Conservation (phyloP, 2,888 invertebrate species). For the Dynastes hyllus region DNA sequence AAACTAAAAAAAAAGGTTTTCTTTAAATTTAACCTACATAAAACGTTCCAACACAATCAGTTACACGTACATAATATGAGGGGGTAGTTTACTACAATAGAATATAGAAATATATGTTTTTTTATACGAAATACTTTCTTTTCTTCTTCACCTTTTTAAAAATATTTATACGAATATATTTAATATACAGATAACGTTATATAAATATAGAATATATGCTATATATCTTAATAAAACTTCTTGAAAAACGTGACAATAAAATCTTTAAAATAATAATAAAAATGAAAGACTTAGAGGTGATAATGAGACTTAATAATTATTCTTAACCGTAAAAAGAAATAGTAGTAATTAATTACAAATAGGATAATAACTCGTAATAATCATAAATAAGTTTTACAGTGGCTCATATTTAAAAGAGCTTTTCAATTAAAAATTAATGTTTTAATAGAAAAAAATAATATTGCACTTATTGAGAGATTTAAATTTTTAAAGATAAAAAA, state of each 20-base stretch:
- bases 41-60: neutral
- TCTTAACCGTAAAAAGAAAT: slow-evolving; percentile 31
- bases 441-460: too few species aligned
- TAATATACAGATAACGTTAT: slow-evolving; percentile 24
- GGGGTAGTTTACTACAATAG: neutral
- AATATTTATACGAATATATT: slow-evolving; percentile 10
- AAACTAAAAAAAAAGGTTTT: neutral
- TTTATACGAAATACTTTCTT: slow-evolving; percentile 49
- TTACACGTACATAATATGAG: slow-evolving; percentile 7
- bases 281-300: slow-evolving; percentile 53
- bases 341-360: slow-evolving; percentile 16
- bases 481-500: too few species aligned
- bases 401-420: neutral
- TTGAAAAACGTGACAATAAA: slow-evolving; percentile 48
- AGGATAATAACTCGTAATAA: slow-evolving; percentile 1
- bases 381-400: slow-evolving; percentile 13
- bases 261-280: slow-evolving; percentile 49
- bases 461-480: too few species aligned
- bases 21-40: neutral
- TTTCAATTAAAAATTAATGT: too few species aligned
- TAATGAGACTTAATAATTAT: slow-evolving; percentile 52
- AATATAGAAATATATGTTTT: slow-evolving; percentile 37
- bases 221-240: slow-evolving; percentile 24
- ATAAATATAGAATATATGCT: slow-evolving; percentile 29
- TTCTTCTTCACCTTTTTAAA: neutral